Evolutionary conservation across 2,113 vertebrate genomes (phyloP).

Genomic region (Irena cyanogastra): DNA sequence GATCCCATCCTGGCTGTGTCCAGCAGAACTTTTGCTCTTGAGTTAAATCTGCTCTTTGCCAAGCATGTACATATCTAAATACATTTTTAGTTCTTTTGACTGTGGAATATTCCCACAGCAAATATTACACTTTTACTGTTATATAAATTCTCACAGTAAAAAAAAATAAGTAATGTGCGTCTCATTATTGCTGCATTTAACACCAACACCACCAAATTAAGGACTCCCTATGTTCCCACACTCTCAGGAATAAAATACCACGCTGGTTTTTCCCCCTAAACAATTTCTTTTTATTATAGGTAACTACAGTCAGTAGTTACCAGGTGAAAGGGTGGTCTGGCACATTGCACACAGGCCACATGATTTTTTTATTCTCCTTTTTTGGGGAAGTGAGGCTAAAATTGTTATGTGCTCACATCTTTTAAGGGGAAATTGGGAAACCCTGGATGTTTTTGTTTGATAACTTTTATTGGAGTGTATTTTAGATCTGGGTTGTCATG

Average conservation of each 20-base stretch:
- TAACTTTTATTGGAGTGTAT: neutral
- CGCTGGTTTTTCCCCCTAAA: neutral
- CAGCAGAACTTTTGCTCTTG: neutral
- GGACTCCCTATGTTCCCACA: neutral
- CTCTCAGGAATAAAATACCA: neutral
- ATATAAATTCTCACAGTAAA: neutral
- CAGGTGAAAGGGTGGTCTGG: neutral
- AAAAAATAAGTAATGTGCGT: neutral
- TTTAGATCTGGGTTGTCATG: neutral
- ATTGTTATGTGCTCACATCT: neutral
- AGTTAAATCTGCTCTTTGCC: neutral
- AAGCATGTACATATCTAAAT: neutral
- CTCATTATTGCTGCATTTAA: neutral
- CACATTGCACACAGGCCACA: rapidly evolving
- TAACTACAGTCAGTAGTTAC: neutral
- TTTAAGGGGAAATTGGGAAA: neutral
- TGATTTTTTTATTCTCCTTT: neutral
- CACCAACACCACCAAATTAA: neutral
- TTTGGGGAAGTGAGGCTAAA: neutral
- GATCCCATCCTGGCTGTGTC: neutral
- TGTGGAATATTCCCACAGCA: neutral
- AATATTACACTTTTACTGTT: neutral
- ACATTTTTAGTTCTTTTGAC: neutral
- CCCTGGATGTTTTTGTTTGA: neutral
- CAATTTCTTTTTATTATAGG: neutral